These are phyloP conservation scores for Vidua macroura DNA, from an alignment of 2,113 vertebrate species.

Conservation along the genomic window DNA sequence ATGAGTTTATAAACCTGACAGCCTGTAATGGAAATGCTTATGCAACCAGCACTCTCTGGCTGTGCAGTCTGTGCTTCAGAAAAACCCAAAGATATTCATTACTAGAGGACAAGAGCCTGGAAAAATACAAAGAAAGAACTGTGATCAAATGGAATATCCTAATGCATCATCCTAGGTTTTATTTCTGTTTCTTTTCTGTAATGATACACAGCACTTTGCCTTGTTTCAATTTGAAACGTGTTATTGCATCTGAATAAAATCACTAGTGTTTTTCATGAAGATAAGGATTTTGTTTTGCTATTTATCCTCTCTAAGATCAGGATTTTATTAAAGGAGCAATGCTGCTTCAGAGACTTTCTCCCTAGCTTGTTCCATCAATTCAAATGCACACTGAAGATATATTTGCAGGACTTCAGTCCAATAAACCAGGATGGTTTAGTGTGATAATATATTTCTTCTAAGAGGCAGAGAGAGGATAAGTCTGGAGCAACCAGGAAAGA, in stretches of 20 bases:
- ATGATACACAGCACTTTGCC: background rate
- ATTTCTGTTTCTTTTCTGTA: conserved; percentile 12
- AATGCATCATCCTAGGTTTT: background rate
- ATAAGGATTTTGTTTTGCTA: conserved; percentile 7
- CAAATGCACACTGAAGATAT: background rate
- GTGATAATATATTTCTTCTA: background rate
- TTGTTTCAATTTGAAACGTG: background rate
- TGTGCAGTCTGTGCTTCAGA: background rate
- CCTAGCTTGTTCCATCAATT: background rate
- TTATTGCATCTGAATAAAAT: background rate
- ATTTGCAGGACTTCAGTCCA: background rate
- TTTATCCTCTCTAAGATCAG: conserved; percentile 24
- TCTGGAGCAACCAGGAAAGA: background rate
- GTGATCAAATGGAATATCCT: background rate
- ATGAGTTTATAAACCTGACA: conserved; percentile 28
- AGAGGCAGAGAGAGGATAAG: background rate
- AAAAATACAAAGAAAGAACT: background rate
- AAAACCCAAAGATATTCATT: background rate
- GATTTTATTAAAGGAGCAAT: conserved; percentile 22
- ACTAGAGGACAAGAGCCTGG: background rate
- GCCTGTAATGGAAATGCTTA: background rate
- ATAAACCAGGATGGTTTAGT: background rate
- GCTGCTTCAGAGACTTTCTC: background rate
- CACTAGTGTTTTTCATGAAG: background rate
- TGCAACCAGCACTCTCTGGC: background rate